Conservation (phyloP, 2,888 invertebrate species). For the Chouioia cunea region DNA sequence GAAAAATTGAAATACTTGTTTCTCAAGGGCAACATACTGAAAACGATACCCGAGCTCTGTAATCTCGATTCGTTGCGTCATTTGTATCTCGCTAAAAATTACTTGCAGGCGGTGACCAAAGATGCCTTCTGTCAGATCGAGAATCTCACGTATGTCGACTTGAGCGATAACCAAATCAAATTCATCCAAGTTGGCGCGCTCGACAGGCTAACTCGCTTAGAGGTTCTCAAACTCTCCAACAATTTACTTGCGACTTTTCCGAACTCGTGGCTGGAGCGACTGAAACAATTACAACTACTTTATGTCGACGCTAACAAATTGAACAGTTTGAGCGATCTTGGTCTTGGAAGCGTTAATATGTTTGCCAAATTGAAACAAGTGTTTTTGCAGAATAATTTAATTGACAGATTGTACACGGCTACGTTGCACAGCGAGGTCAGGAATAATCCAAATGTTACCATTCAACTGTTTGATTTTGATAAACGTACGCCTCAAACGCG, state of each 20-base stretch:
- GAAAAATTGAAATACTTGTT: slow-evolving; percentile 51
- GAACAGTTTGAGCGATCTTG: slow-evolving; percentile 46
- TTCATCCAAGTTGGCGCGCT: slow-evolving; percentile 49
- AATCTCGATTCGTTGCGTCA: slow-evolving; percentile 40
- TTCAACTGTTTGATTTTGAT: slow-evolving; percentile 20
- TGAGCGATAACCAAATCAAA: slow-evolving; percentile 53
- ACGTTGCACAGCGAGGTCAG: background rate
- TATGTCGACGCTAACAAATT: slow-evolving; percentile 50
- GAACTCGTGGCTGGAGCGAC: slow-evolving; percentile 36
- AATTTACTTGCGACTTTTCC: slow-evolving; percentile 50
- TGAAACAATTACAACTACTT: slow-evolving; percentile 43
- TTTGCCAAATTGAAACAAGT: slow-evolving; percentile 49
- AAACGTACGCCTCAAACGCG: background rate
- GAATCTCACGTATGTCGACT: slow-evolving; percentile 50
- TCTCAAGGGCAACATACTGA: slow-evolving; percentile 51
- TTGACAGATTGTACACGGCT: slow-evolving; percentile 34
- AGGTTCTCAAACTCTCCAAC: slow-evolving; percentile 49
- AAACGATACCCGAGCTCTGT: slow-evolving; percentile 47
- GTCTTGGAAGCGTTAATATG: slow-evolving; percentile 40
- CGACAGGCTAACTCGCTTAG: slow-evolving; percentile 28
- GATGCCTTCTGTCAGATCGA: slow-evolving; percentile 45
- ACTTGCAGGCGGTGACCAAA: slow-evolving; percentile 40
- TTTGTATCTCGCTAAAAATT: slow-evolving; percentile 52
- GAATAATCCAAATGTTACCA: background rate
- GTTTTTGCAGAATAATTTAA: slow-evolving; percentile 54